Percentiles rank a stretch among this genome's conserved stretches.
Evolutionary conservation across 2,888 invertebrate genomes (phyloP).

Genomic region (Eilema griseolum): DNA sequence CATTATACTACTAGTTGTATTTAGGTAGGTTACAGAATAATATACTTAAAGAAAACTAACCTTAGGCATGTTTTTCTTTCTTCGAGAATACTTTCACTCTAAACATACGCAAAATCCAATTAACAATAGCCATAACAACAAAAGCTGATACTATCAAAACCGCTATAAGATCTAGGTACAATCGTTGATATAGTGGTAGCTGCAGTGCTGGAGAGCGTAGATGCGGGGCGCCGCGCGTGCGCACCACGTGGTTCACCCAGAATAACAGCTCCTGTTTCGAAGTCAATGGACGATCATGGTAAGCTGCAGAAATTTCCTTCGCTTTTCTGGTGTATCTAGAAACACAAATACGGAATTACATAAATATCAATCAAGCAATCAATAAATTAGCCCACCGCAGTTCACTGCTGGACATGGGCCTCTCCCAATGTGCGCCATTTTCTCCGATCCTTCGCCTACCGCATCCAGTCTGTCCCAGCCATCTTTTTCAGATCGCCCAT

Average conservation of each 20-base stretch:
- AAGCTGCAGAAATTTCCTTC: slow-evolving; percentile 62
- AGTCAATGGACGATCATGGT: slow-evolving; percentile 60
- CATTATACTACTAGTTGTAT: background rate
- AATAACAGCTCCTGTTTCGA: slow-evolving; percentile 62
- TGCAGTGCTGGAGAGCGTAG: slow-evolving; percentile 63
- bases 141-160: slow-evolving; percentile 22
- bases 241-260: slow-evolving; percentile 69
- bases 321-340: slow-evolving; percentile 62
- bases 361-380: no score
- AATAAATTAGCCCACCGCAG: no score
- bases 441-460: no score
- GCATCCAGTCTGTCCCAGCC: no score
- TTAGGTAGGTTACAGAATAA: background rate
- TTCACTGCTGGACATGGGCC: no score
- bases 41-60: background rate
- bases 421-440: no score
- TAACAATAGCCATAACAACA: background rate
- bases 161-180: slow-evolving; percentile 63
- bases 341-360: background rate
- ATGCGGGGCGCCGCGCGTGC: slow-evolving; percentile 64
- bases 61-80: slow-evolving; percentile 30
- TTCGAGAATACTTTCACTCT: background rate
- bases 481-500: no score
- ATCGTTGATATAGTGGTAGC: slow-evolving; percentile 64
- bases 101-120: slow-evolving; percentile 5